A percentile compares a stretch with the other conserved stretches of the same genome.
Evolutionary conservation across 1,140 invertebrate species (phyloP).

Genomic region (Panulirus ornatus): DNA sequence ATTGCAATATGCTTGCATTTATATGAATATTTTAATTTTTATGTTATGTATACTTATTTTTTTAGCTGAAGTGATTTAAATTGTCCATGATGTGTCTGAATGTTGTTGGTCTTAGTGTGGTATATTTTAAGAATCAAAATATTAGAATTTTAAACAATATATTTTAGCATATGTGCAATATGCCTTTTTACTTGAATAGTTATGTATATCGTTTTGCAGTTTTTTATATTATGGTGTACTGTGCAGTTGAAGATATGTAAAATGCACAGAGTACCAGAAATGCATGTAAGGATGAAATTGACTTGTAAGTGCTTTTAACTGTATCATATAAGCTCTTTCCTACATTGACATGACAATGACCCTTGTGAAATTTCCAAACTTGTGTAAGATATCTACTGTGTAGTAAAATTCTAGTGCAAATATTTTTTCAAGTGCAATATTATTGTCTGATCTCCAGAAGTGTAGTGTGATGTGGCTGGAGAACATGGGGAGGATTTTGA

Average conservation of each 20-base stretch:
- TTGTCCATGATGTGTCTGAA: neutral
- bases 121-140: neutral
- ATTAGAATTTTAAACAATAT: neutral
- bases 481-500: too few species aligned
- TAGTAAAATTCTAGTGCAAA: too few species aligned
- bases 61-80: neutral
- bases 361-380: too few species aligned
- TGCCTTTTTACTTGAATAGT: slow-evolving; percentile 10
- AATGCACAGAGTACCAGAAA: too few species aligned
- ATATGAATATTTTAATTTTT: neutral
- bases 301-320: too few species aligned
- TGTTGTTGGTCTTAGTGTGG: neutral
- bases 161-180: neutral
- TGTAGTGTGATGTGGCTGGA: too few species aligned
- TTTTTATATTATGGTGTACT: neutral
- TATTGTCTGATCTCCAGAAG: too few species aligned
- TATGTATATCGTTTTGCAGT: neutral
- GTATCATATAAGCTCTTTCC: too few species aligned
- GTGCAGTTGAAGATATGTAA: neutral
- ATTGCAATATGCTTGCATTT: neutral
- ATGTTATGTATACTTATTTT: neutral
- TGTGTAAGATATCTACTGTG: too few species aligned
- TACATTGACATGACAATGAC: too few species aligned
- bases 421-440: too few species aligned
- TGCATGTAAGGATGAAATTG: neutral